Percentiles rank a stretch among this genome's conserved stretches.
These are phyloP conservation scores for Gobiocypris rarus DNA, from an alignment of 2,113 vertebrate species.

Conservation along the genomic window DNA sequence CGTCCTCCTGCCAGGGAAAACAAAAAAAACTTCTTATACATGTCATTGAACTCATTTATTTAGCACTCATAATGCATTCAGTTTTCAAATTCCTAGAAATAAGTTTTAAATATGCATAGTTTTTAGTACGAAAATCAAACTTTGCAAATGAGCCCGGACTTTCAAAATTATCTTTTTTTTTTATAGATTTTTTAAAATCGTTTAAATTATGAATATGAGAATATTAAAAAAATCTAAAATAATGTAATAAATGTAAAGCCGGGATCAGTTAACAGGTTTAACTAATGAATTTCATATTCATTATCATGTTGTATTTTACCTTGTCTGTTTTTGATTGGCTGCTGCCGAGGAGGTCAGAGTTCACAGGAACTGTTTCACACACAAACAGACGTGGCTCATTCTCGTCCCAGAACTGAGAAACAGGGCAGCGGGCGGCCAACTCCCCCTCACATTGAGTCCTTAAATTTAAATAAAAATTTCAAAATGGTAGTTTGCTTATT, in stretches of 20 bases:
- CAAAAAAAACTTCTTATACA: neutral
- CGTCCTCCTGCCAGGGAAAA: constrained; percentile 74
- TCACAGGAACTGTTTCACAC: constrained; percentile 81
- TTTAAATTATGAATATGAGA: too few relatives aligned
- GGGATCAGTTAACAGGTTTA: too few relatives aligned
- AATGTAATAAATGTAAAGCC: too few relatives aligned
- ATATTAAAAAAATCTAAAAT: too few relatives aligned
- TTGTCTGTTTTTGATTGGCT: constrained; percentile 60
- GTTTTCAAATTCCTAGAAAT: too few relatives aligned
- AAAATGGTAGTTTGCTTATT: neutral
- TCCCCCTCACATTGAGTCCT: constrained; percentile 75
- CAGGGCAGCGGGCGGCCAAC: constrained; percentile 75
- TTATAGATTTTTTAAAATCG: too few relatives aligned
- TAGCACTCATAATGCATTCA: neutral
- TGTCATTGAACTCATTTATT: neutral
- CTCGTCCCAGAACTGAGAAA: constrained; percentile 93
- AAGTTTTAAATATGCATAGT: too few relatives aligned
- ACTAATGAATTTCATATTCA: neutral
- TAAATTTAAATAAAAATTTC: constrained; percentile 32
- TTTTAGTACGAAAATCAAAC: too few relatives aligned
- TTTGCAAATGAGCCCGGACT: too few relatives aligned
- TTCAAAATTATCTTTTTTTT: too few relatives aligned
- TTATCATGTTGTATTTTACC: constrained; percentile 56
- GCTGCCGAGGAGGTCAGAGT: constrained; percentile 60
- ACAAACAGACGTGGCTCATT: constrained; percentile 90